phyloP scores from a whole-genome alignment of 2,888 invertebrate genomes.

The Leucoptera coffeella region DNA sequence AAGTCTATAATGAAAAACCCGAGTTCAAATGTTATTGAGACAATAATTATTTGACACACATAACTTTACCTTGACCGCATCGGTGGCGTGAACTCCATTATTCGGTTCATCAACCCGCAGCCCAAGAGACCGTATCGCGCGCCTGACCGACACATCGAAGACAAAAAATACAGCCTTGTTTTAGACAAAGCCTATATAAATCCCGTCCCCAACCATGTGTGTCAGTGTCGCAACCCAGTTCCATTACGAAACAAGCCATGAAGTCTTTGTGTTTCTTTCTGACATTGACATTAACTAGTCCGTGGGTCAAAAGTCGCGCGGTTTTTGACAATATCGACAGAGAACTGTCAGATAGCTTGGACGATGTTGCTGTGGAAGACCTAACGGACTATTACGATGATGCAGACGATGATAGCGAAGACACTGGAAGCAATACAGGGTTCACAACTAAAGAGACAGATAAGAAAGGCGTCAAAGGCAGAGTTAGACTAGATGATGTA shows the following conservation, averaged over 20 bases:
- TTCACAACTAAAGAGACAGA: constrained; percentile 19
- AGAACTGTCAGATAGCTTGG: constrained; percentile 21
- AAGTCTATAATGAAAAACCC: too few species aligned
- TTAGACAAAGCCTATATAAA: constrained; percentile 39
- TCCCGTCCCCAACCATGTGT: constrained; percentile 27
- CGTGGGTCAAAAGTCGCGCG: constrained; percentile 12
- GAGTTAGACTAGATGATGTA: constrained; percentile 20
- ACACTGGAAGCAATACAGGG: constrained; percentile 11
- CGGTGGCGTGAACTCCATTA: too few species aligned
- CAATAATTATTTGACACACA: too few species aligned
- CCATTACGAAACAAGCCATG: constrained; percentile 28
- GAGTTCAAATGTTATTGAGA: too few species aligned
- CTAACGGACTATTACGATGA: constrained; percentile 18
- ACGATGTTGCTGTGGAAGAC: constrained; percentile 25
- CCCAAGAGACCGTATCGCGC: too few species aligned
- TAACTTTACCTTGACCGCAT: too few species aligned
- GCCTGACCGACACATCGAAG: too few species aligned
- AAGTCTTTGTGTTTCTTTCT: constrained; percentile 18
- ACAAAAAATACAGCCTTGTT: too few species aligned
- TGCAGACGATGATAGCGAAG: constrained; percentile 5
- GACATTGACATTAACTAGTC: constrained; percentile 18
- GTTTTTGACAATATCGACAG: constrained; percentile 25
- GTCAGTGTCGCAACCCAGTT: constrained; percentile 50
- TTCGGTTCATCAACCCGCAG: too few species aligned
- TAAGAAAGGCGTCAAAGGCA: constrained; percentile 18